Evolutionary conservation across 1,140 invertebrate species (phyloP).

Genomic region (Nasonia giraulti): DNA sequence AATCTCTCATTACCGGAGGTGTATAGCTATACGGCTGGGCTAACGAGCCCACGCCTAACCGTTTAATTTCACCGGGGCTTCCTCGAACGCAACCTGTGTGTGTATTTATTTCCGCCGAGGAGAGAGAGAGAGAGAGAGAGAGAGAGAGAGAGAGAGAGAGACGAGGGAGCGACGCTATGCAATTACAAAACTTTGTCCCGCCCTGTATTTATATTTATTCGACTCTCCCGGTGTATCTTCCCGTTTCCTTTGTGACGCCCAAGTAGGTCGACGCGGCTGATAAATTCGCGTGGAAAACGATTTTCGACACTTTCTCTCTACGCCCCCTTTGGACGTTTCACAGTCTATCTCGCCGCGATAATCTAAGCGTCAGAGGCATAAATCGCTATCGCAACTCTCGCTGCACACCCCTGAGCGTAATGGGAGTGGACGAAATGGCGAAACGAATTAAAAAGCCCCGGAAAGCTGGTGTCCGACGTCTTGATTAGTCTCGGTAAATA

Average conservation of each 20-base stretch:
- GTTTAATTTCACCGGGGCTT: conserved; percentile 59
- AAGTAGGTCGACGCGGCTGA: neutral
- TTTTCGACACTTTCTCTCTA: neutral
- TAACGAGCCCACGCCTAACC: conserved; percentile 57
- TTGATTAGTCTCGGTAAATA: conserved; percentile 9
- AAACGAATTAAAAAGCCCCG: conserved; percentile 66
- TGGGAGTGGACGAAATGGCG: neutral
- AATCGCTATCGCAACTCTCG: conserved; percentile 57
- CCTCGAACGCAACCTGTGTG: neutral
- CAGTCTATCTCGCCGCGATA: conserved; percentile 59
- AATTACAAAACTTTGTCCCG: conserved; percentile 29
- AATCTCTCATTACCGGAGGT: conserved; percentile 37
- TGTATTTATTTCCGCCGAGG: conserved; percentile 29
- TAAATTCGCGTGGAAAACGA: neutral
- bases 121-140: neutral
- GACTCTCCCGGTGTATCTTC: neutral
- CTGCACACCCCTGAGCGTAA: conserved; percentile 35
- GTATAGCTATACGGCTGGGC: neutral
- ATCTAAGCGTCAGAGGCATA: conserved; percentile 62
- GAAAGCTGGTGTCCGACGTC: neutral
- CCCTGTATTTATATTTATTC: conserved; percentile 19
- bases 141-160: neutral
- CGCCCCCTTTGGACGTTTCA: neutral
- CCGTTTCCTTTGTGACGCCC: neutral
- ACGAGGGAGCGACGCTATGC: neutral